phyloP scores from a whole-genome alignment of 1,140 invertebrate genomes.

The Riptortus pedestris region DNA sequence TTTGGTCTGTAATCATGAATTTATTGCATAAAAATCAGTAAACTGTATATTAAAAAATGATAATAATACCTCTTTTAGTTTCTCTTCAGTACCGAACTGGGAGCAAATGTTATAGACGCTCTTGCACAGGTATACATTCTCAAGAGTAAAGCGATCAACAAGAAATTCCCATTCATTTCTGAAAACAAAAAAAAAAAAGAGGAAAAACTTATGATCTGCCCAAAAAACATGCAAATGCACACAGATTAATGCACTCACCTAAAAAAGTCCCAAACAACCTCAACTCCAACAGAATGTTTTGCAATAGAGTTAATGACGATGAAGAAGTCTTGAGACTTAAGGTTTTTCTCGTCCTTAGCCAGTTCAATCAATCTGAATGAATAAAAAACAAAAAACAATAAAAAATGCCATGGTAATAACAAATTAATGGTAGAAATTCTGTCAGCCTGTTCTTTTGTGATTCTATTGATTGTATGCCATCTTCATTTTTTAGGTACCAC shows the following conservation, averaged over 20 bases:
- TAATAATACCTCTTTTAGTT: slow-evolving; percentile 55
- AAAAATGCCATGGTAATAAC: too few species aligned
- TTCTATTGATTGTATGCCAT: too few species aligned
- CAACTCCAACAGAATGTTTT: slow-evolving; percentile 57
- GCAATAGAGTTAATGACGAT: slow-evolving; percentile 57
- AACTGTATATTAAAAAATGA: slow-evolving; percentile 9
- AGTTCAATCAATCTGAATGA: slow-evolving; percentile 51
- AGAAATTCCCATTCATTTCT: slow-evolving; percentile 59
- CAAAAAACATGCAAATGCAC: too few species aligned
- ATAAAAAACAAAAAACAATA: background rate
- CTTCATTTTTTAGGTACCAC: too few species aligned
- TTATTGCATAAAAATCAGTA: too few species aligned
- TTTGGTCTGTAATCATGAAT: too few species aligned
- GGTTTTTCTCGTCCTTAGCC: slow-evolving; percentile 59
- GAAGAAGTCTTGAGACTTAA: slow-evolving; percentile 76
- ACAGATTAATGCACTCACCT: slow-evolving; percentile 41
- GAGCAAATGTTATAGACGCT: slow-evolving; percentile 57
- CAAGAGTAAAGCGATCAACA: slow-evolving; percentile 66
- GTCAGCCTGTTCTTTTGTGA: too few species aligned
- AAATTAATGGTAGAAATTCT: too few species aligned
- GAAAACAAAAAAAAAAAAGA: slow-evolving; percentile 24
- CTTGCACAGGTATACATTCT: slow-evolving; percentile 65
- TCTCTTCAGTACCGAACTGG: slow-evolving; percentile 53
- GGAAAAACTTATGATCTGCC: background rate
- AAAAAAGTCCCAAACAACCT: slow-evolving; percentile 72